Percentiles rank a stretch among this genome's conserved stretches.
Conservation (phyloP, 2,888 invertebrate genomes). For the Tetanocera ferruginea region DNA sequence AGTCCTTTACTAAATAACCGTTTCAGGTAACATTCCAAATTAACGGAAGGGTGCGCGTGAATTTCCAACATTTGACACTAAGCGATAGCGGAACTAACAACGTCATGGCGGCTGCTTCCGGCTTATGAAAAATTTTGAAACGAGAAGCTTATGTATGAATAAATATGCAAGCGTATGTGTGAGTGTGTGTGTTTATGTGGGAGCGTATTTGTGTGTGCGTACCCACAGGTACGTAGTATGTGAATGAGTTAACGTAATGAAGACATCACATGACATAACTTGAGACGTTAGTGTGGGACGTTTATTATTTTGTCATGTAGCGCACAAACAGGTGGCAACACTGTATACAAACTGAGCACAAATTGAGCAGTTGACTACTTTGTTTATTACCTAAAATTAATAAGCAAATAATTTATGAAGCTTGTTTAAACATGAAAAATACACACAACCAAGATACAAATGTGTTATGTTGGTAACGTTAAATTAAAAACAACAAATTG, state of each 20-base stretch:
- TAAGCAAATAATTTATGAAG: background rate
- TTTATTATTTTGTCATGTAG: background rate
- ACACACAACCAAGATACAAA: too few relatives aligned
- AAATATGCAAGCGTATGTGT: background rate
- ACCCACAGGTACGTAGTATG: background rate
- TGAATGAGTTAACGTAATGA: background rate
- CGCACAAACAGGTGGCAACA: background rate
- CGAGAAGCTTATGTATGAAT: background rate
- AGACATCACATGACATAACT: background rate
- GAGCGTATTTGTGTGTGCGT: background rate
- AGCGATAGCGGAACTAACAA: slow-evolving; percentile 26
- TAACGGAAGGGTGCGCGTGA: slow-evolving; percentile 21
- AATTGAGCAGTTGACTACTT: background rate
- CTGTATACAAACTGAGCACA: background rate
- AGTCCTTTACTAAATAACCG: background rate
- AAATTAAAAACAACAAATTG: too few relatives aligned
- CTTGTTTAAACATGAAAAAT: too few relatives aligned
- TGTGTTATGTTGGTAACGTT: too few relatives aligned
- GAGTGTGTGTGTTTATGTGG: background rate
- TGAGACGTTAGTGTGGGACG: background rate
- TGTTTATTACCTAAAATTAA: background rate
- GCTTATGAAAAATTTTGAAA: background rate
- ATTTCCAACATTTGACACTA: slow-evolving; percentile 26
- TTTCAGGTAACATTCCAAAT: background rate
- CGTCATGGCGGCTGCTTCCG: slow-evolving; percentile 29